Evolutionary conservation across 2,888 invertebrate genomes (phyloP).

Genomic region (Cataglyphis livida): DNA sequence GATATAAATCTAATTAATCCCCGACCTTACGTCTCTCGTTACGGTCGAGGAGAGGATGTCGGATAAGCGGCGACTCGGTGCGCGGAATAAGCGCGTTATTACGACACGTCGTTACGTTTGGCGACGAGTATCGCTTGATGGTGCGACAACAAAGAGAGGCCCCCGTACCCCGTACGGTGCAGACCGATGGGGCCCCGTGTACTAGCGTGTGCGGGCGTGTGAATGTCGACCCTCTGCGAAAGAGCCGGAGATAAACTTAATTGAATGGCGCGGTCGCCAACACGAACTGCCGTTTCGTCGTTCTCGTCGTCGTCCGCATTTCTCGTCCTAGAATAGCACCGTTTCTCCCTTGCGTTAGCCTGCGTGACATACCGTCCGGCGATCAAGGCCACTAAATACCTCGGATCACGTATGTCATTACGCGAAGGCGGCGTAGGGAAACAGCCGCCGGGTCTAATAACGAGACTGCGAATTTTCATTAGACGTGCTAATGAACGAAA

Average conservation of each 20-base stretch:
- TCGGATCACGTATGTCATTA: conserved; percentile 64
- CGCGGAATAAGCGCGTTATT: conserved; percentile 47
- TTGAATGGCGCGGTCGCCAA: conserved; percentile 78
- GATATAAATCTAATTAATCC: conserved; percentile 55
- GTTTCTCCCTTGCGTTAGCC: background rate
- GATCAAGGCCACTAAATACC: conserved; percentile 52
- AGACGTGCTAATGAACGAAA: background rate
- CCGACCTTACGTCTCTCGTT: conserved; percentile 49
- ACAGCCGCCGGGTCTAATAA: conserved; percentile 37
- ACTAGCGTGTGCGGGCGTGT: conserved; percentile 24
- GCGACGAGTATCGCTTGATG: conserved; percentile 18
- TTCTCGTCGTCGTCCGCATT: conserved; percentile 62
- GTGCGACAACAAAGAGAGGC: conserved; percentile 28
- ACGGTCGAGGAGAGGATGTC: conserved; percentile 9
- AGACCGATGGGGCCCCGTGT: background rate
- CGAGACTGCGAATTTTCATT: conserved; percentile 12
- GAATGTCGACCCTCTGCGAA: conserved; percentile 69
- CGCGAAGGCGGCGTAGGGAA: conserved; percentile 28
- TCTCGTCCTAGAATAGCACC: conserved; percentile 33
- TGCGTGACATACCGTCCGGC: background rate
- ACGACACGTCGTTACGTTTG: conserved; percentile 38
- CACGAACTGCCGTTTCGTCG: conserved; percentile 65
- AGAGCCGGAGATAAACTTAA: conserved; percentile 80
- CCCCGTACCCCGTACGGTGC: conserved; percentile 42
- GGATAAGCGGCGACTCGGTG: conserved; percentile 9